Percentiles rank a stretch among this genome's conserved stretches.
Evolutionary conservation across 2,113 vertebrate species (phyloP).

Genomic region (Acrocephalus kingi): DNA sequence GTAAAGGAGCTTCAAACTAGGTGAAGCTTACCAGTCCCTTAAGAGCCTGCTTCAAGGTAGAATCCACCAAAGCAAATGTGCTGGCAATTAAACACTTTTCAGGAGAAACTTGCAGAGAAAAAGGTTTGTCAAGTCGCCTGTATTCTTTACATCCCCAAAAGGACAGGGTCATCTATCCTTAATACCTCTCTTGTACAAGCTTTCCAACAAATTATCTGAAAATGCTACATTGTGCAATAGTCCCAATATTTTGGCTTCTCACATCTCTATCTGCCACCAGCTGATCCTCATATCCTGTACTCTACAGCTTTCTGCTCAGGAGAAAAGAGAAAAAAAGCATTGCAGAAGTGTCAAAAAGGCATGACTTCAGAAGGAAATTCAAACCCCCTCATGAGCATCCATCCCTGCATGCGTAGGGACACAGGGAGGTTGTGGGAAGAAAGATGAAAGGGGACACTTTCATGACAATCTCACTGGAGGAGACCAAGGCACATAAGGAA

Average conservation of each 20-base stretch:
- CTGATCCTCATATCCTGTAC: constrained; percentile 45
- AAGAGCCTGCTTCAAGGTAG: background rate
- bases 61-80: constrained; percentile 59
- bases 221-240: background rate
- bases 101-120: background rate
- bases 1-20: background rate
- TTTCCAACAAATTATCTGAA: constrained; percentile 44
- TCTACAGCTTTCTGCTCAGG: background rate
- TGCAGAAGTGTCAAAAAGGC: background rate
- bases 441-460: background rate
- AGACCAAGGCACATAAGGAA: background rate
- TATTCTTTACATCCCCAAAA: background rate
- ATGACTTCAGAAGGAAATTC: background rate
- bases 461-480: background rate
- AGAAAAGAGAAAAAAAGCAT: background rate
- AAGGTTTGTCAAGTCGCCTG: background rate
- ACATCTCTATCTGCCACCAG: background rate
- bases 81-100: constrained; percentile 58
- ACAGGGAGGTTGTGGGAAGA: background rate
- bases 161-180: background rate
- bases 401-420: background rate
- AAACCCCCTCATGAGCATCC: background rate
- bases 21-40: background rate
- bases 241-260: background rate
- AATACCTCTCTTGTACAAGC: background rate